phyloP scores from a whole-genome alignment of 2,113 vertebrate species.

The Odobenus rosmarus region DNA sequence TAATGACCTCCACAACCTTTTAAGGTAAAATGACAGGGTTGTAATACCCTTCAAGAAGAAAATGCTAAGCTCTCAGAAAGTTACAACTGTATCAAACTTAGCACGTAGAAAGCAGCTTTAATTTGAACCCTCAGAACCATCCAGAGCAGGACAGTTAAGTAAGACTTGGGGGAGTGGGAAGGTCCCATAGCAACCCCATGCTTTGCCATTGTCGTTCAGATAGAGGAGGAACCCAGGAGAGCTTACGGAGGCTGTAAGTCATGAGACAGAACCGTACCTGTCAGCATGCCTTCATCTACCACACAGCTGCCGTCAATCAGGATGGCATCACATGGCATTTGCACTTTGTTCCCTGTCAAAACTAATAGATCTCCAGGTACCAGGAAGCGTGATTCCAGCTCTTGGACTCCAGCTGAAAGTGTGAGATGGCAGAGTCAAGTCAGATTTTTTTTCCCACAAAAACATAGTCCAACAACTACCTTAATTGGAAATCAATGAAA shows the following conservation, averaged over 20 bases:
- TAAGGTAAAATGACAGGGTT: not conserved
- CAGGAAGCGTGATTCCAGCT: slow-evolving; percentile 84
- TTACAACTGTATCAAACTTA: not conserved
- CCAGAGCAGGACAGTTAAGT: not conserved
- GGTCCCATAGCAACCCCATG: rapidly evolving
- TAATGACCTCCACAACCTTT: not conserved
- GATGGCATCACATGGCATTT: slow-evolving; percentile 88
- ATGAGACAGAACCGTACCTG: slow-evolving; percentile 80
- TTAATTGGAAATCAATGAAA: not conserved
- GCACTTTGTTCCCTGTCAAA: slow-evolving; percentile 81
- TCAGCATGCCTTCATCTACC: slow-evolving; percentile 90
- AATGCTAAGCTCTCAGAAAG: not conserved
- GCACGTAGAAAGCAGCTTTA: not conserved
- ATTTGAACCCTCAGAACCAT: not conserved
- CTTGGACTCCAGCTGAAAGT: slow-evolving; percentile 80
- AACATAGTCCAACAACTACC: not conserved
- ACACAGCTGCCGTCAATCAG: slow-evolving; percentile 85
- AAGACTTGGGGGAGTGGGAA: not conserved
- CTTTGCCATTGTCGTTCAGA: not conserved
- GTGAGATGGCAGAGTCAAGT: slow-evolving; percentile 21
- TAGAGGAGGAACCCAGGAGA: not conserved
- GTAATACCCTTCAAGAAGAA: not conserved
- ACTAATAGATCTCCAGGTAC: slow-evolving; percentile 88
- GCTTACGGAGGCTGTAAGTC: not conserved
- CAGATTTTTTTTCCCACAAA: not conserved